Percentiles rank a stretch among this genome's conserved stretches.
Evolutionary conservation across 1,140 invertebrate genomes (phyloP).

Genomic region (Nymphalis io): DNA sequence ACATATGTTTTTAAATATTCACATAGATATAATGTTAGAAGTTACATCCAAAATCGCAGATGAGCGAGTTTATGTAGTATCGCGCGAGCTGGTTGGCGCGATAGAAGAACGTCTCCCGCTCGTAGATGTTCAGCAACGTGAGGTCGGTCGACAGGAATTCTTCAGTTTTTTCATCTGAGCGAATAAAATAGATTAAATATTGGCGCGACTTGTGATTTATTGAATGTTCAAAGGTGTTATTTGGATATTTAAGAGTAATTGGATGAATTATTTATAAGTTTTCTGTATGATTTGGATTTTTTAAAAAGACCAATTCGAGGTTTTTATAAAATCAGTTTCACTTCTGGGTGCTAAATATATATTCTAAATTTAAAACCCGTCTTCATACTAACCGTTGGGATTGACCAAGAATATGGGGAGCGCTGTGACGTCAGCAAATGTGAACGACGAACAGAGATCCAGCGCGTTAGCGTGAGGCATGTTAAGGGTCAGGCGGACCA

Average conservation of each 20-base stretch:
- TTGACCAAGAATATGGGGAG: conserved; percentile 53
- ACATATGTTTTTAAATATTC: too few species aligned
- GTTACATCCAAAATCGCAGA: conserved; percentile 61
- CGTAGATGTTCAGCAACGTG: conserved; percentile 53
- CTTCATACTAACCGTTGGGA: conserved; percentile 51
- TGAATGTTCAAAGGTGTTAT: too few species aligned
- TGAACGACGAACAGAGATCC: conserved; percentile 47
- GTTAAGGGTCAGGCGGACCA: conserved; percentile 53
- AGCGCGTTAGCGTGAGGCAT: conserved; percentile 39
- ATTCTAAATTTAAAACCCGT: too few species aligned
- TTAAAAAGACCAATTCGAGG: too few species aligned
- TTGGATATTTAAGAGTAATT: too few species aligned
- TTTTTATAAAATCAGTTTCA: too few species aligned
- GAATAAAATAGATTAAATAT: too few species aligned
- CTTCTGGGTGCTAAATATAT: too few species aligned
- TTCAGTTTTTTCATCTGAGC: conserved; percentile 53
- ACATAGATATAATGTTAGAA: too few species aligned
- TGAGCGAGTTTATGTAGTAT: conserved; percentile 44
- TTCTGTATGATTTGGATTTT: too few species aligned
- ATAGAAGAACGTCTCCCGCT: conserved; percentile 53
- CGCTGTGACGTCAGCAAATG: conserved; percentile 53
- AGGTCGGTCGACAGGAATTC: conserved; percentile 53
- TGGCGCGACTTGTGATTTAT: too few species aligned
- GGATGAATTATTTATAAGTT: too few species aligned
- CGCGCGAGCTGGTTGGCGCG: conserved; percentile 45